Base-by-base conservation (phyloP, 2,888 invertebrate genomes). In the Stenoptilia bipunctidactyla region DNA sequence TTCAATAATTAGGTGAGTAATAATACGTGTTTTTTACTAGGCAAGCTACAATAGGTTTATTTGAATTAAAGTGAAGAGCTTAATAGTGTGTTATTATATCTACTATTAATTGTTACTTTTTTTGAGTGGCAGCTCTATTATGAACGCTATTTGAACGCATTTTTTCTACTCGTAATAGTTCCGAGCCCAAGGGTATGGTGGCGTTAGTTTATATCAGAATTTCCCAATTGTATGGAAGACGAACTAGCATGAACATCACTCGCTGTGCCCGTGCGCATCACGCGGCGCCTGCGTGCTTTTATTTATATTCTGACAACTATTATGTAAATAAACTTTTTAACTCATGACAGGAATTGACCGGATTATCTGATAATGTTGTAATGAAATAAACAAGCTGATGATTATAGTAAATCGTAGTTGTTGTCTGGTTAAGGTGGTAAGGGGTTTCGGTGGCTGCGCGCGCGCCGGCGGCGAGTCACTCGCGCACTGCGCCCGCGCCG, bases 211-310 rank as follows among this genome's bases (percentile, higher is more conserved):
- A n/a, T n/a, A n/a, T n/a, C n/a, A n/a, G n/a, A n/a, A n/a, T n/a
- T n/a, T n/a, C n/a, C n/a, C n/a, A n/a, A n/a, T n/a, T n/a, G n/a
- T n/a, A n/a, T n/a, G n/a, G n/a, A n/a, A n/a, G n/a, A n/a, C n/a
- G n/a, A n/a, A n/a, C n/a, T n/a, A 12, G 10, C 12, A 12, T 12
- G n/a, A 12, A 8, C 10, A 61, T 62, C 77, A 73, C 64, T 53
- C 62, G 45, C 41, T 33, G 49, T 44, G 45, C 57, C 65, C 76
- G 70, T 80, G 80, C 63, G 48, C 55, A 54, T 64, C 82, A 79
- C 75, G 79, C 67, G 47, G 37, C 46, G 44, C 27, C 47, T 34
- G 48, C 77, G 72, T 82, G 82, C 52, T 42, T 39, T 55, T 71
- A 66, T 72, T 68, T 72, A 65, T 67, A 62, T 20, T 8, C 3